These are phyloP conservation scores for Parochlus steinenii DNA, from an alignment of 2,888 invertebrate species.

Conservation along the genomic window DNA sequence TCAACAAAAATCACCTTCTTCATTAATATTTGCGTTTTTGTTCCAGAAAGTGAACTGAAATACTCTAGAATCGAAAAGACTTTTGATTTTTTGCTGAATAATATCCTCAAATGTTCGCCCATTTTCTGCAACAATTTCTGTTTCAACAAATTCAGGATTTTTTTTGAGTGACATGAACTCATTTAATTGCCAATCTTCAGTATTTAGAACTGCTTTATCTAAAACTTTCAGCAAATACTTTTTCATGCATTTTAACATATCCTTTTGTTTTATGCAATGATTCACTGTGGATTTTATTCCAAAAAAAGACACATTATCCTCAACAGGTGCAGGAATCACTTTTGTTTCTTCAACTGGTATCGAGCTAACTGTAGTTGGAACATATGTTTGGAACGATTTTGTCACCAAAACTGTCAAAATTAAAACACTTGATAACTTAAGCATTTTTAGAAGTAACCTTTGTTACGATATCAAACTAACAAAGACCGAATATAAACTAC, in stretches of 20 bases:
- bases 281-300: too few species aligned
- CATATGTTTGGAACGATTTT: too few species aligned
- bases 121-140: slow-evolving; percentile 21
- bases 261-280: slow-evolving; percentile 20
- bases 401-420: too few species aligned
- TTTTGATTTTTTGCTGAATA: slow-evolving; percentile 24
- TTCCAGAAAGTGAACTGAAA: slow-evolving; percentile 27
- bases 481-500: too few species aligned
- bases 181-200: slow-evolving; percentile 24
- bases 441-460: too few species aligned
- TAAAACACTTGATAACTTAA: too few species aligned
- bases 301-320: too few species aligned
- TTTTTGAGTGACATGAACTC: slow-evolving; percentile 23
- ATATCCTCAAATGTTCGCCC: slow-evolving; percentile 13
- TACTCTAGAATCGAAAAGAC: slow-evolving; percentile 29
- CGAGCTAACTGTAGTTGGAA: slow-evolving; percentile 8
- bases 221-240: slow-evolving; percentile 26
- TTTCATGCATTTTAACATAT: slow-evolving; percentile 27
- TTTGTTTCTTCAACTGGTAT: slow-evolving; percentile 5
- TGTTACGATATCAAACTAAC: too few species aligned
- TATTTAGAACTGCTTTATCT: slow-evolving; percentile 29
- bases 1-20: slow-evolving; percentile 15
- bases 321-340: too few species aligned
- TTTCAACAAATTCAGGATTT: slow-evolving; percentile 14
- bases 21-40: slow-evolving; percentile 11